Base-by-base conservation (phyloP, 2,113 vertebrate species). In the Gambusia affinis region DNA sequence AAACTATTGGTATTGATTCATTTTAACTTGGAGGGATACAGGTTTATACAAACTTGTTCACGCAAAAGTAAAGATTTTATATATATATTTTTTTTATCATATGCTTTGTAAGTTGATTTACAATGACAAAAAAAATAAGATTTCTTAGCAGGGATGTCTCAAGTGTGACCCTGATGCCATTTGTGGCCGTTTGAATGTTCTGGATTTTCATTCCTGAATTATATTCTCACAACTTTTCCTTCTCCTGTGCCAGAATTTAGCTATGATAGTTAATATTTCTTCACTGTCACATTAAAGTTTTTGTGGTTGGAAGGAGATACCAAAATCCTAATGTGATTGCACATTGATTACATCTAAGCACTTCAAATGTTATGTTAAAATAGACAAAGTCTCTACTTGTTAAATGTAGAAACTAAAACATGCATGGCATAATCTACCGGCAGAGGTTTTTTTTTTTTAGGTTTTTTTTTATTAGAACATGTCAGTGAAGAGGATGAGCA, bases 401-500 rank as follows among this genome's bases (percentile, higher is more conserved):
- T 24, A 63, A 71, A 75, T 27, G 12, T 39, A 68, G 42, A 7
- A 42, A 42, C 33, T 54, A 47, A 47, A 31, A 62, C 70, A 37
- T 67, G 47, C 77, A 71, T 75, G 73, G 51, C 60, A 42, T 73
- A 60, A 75, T 44, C 31, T 7, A 22, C 19, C 24, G 60, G 12
- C 54, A 51, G 22, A 60, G 64, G 27, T 1, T 27, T 27, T 27
- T 27, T 27, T 27, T 27, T 35, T 71, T 63, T 4, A 30, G 27
- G 27, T 27, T 33, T 30, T 60, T 75, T 39, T 57, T 42, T 72
- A 12, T 61, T 67, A 33, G 67, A 64, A 60, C 76, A 24, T 68
- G 72, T 64, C 27, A 44, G 31, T 72, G 64, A 67, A 31, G 75
- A 68, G 60, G 70, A 80, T 70, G 73, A 75, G 70, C 22, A 44